Evolutionary conservation across 2,888 invertebrate genomes (phyloP), one percentile per base, ranked within the genome.

Genomic region (Baronia brevicornis): DNA sequence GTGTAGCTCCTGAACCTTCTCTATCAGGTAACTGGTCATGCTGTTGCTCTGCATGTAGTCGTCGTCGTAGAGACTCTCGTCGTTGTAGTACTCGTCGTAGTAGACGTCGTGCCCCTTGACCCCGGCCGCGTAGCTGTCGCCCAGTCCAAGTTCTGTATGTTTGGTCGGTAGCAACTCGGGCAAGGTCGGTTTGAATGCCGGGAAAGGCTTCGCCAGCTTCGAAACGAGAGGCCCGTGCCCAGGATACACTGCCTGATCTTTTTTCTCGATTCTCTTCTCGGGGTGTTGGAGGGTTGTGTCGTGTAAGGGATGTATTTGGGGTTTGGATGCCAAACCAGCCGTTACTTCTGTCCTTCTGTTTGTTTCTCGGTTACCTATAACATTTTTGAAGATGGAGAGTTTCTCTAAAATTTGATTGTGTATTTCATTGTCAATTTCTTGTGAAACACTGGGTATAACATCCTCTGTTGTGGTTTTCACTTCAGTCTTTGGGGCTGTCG

Each of bases 1-100:
- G 36, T 86, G 80, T 0, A 87, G 39, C 2, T 86, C 86, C 36
- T 84, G 84, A 0, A 87, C 69, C 31, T 86, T 80, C 35, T 85
- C 84, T 27, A 86, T 82, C 0, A 86, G 44, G 30, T 85, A 86
- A 31, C 64, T 74, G 0, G 80, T 75, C 74, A 86, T 71, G 0
- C 82, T 65, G 10, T 79, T 80, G 3, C 77, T 80, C 34, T 82
- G 71, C 54, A 84, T 71, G 12, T 84, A 85, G 39, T 84, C 84
- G n/a, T n/a, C n/a, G 1, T 84, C 75, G 30, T 84, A 84, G 0
- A 80, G 32, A 18, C 77, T 74, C 0, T 79, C 71, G 28, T 85
- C 82, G 4, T 77, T 72, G 37, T 84, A 68, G 18, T 64, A 79
- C 35, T 80, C 77, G 4, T 80, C 75, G 3, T 84, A 74, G 11